Conservation (phyloP, 2,888 invertebrate species). For the Andrena chrysosceles region DNA sequence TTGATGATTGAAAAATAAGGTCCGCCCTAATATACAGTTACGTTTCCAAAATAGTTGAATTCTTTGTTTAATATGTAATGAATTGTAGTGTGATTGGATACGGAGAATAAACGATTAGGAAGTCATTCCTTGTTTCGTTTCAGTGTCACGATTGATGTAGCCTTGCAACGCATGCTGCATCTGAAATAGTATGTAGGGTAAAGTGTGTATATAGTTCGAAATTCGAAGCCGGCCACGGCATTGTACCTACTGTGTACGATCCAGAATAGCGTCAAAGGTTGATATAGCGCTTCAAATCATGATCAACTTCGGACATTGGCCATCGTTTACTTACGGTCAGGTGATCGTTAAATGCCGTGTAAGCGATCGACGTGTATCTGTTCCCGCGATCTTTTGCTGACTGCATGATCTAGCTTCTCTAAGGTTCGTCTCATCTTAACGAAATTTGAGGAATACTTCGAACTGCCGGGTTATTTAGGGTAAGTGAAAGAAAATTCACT, state of each 20-base stretch:
- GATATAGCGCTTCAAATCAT: slow-evolving; percentile 44
- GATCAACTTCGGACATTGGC: slow-evolving; percentile 57
- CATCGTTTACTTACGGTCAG: slow-evolving; percentile 46
- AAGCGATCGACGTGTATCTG: slow-evolving; percentile 24
- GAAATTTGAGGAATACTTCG: slow-evolving; percentile 31
- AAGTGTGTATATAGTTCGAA: slow-evolving; percentile 38
- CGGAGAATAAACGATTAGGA: slow-evolving; percentile 11
- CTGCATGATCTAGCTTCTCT: slow-evolving; percentile 27
- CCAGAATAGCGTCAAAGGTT: slow-evolving; percentile 48
- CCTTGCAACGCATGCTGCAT: slow-evolving; percentile 37
- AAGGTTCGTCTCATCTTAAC: not conserved
- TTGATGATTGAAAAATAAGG: no score
- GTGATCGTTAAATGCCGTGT: slow-evolving; percentile 26
- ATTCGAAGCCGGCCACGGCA: slow-evolving; percentile 41
- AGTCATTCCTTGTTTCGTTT: not conserved
- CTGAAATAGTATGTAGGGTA: slow-evolving; percentile 52
- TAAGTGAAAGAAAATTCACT: slow-evolving; percentile 11
- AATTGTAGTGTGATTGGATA: not conserved
- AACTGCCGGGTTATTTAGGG: slow-evolving; percentile 19
- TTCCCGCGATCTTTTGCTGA: slow-evolving; percentile 13
- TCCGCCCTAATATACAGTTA: not conserved
- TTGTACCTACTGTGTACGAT: slow-evolving; percentile 21
- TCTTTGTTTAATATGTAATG: not conserved
- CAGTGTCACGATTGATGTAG: not conserved
- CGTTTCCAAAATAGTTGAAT: no score